Conservation (phyloP, 1,140 invertebrate species). For the Globodera ellingtonae region DNA sequence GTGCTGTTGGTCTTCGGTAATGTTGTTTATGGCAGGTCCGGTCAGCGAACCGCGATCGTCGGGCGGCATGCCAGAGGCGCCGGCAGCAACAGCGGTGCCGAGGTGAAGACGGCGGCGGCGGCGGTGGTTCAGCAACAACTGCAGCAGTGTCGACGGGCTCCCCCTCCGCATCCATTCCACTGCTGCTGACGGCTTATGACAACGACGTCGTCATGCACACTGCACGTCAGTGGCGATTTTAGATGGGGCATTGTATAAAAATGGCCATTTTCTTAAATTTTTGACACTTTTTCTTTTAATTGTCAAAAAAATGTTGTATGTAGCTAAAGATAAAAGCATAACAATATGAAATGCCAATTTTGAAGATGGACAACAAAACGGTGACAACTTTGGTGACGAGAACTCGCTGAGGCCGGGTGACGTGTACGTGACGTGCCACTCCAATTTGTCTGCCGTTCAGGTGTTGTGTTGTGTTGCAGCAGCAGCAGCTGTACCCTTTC, state of each 20-base stretch:
- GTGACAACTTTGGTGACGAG: constrained; percentile 50
- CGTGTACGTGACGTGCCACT: constrained; percentile 90
- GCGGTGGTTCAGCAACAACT: too few relatives aligned
- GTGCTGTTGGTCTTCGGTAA: too few relatives aligned
- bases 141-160: neutral
- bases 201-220: neutral
- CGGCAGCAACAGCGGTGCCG: neutral
- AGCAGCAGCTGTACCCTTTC: too few relatives aligned
- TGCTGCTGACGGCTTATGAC: too few relatives aligned
- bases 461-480: constrained; percentile 70
- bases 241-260: too few relatives aligned
- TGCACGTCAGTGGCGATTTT: too few relatives aligned
- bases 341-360: neutral
- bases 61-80: neutral
- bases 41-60: constrained; percentile 6
- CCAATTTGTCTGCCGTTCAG: constrained; percentile 74
- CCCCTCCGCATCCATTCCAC: neutral
- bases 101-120: too few relatives aligned
- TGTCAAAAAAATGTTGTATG: too few relatives aligned
- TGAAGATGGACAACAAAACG: neutral
- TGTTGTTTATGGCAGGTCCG: neutral
- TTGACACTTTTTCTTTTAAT: neutral
- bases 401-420: constrained; percentile 76
- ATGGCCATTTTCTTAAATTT: neutral
- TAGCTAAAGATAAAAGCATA: too few relatives aligned